Evolutionary conservation across 2,888 invertebrate genomes (phyloP).

Genomic region (Dicyrtomina minuta): DNA sequence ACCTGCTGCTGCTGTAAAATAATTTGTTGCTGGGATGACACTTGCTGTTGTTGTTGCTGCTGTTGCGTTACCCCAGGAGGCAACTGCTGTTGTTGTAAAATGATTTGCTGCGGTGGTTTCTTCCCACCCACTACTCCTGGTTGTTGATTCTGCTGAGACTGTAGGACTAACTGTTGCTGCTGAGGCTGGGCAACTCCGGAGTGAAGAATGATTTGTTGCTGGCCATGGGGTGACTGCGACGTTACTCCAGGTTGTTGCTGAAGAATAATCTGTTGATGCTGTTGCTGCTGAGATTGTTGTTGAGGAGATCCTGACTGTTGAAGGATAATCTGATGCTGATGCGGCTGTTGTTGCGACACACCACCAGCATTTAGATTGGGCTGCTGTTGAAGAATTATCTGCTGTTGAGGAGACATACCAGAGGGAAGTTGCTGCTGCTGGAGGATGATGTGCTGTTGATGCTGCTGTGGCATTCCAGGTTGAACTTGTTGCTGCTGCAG

Average conservation of each 20-base stretch:
- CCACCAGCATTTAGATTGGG: background rate
- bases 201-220: conserved; percentile 20
- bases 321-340: too few species aligned
- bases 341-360: background rate
- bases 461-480: conserved; percentile 27
- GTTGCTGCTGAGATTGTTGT: too few species aligned
- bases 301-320: too few species aligned
- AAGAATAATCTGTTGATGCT: conserved; percentile 14
- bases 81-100: conserved; percentile 21
- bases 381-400: conserved; percentile 11
- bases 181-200: background rate
- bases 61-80: background rate
- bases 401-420: conserved; percentile 23
- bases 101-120: conserved; percentile 1
- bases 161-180: background rate
- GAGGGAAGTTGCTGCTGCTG: conserved; percentile 39
- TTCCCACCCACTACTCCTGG: background rate
- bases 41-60: conserved; percentile 44
- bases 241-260: conserved; percentile 17
- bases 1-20: conserved; percentile 43
- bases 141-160: background rate
- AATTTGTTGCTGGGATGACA: conserved; percentile 38
- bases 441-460: conserved; percentile 38
- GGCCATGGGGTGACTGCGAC: background rate
- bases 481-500: conserved; percentile 40